These are phyloP conservation scores for Luperina testacea DNA, from an alignment of 2,888 invertebrate genomes.

Conservation along the genomic window DNA sequence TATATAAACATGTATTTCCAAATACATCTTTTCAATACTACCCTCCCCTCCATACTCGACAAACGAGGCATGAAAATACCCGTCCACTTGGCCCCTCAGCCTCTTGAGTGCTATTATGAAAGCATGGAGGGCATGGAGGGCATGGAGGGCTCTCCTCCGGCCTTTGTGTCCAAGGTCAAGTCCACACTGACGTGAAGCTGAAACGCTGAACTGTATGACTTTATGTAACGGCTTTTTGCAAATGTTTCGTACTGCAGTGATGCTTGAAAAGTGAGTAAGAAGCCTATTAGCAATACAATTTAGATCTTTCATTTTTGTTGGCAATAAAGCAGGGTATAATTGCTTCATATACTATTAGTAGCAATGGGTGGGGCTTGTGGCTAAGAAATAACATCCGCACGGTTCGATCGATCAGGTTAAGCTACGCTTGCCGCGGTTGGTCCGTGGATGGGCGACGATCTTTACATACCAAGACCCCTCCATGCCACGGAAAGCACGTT, in stretches of 20 bases:
- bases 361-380: no score
- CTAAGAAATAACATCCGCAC: no score
- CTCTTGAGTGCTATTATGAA: slow-evolving; percentile 45
- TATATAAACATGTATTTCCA: neutral
- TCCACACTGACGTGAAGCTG: slow-evolving; percentile 5
- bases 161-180: slow-evolving; percentile 59
- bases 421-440: no score
- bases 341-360: no score
- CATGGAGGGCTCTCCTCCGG: slow-evolving; percentile 41
- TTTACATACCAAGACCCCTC: no score
- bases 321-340: no score
- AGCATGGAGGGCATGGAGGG: slow-evolving; percentile 1
- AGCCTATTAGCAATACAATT: no score
- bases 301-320: no score
- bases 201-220: slow-evolving; percentile 28
- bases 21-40: slow-evolving; percentile 11
- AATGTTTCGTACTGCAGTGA: slow-evolving; percentile 32
- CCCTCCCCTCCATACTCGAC: neutral
- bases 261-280: neutral
- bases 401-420: no score
- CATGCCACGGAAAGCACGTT: no score
- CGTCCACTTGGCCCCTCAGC: slow-evolving; percentile 25
- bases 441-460: no score
- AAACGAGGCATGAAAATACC: slow-evolving; percentile 58
- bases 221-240: slow-evolving; percentile 27